Evolutionary conservation across 2,113 vertebrate species (phyloP).

Genomic region (Cairina moschata): DNA sequence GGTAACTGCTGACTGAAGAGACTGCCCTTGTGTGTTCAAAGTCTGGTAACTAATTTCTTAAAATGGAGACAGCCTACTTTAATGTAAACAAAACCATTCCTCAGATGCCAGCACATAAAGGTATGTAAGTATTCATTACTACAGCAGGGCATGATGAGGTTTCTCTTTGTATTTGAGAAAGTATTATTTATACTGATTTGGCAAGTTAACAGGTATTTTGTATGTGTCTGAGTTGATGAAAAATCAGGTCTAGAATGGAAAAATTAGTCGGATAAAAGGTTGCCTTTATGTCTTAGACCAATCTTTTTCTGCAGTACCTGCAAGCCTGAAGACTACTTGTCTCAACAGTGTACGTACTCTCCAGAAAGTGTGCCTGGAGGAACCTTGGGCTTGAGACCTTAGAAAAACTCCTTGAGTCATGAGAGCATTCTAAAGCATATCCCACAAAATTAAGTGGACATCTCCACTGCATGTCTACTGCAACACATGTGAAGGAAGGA

Average conservation of each 20-base stretch:
- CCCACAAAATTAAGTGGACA: not conserved
- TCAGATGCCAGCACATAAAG: not conserved
- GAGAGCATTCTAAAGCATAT: not conserved
- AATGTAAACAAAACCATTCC: not conserved
- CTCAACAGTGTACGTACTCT: not conserved
- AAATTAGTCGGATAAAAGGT: not conserved
- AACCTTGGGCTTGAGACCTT: not conserved
- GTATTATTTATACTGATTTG: not conserved
- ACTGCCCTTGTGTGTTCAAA: not conserved
- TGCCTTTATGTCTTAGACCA: not conserved
- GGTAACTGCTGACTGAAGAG: not conserved
- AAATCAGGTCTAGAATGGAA: not conserved
- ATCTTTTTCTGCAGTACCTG: not conserved
- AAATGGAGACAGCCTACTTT: not conserved
- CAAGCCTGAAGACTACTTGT: not conserved
- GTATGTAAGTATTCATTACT: not conserved
- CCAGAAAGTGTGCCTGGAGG: not conserved
- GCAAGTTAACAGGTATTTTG: not conserved
- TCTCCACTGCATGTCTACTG: not conserved
- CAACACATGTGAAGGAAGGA: not conserved
- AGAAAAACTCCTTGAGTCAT: not conserved
- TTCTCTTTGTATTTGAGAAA: not conserved
- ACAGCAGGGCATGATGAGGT: not conserved
- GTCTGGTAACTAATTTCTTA: not conserved
- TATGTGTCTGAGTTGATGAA: not conserved